phyloP scores from a whole-genome alignment of 2,113 vertebrate species.

The Gavia stellata region DNA sequence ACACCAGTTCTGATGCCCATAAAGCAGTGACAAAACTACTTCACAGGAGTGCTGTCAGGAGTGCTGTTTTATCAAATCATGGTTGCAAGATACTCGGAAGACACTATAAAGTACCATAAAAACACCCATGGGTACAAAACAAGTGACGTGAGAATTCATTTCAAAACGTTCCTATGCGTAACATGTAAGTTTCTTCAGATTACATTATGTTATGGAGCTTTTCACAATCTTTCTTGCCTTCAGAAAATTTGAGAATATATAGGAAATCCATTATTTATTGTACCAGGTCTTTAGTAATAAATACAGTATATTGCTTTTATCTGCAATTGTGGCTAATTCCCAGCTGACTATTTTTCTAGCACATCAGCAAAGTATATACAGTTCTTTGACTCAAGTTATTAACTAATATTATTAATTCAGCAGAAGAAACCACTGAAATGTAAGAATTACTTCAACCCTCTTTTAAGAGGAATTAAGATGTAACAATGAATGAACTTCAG shows the following conservation, averaged over 20 bases:
- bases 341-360: background rate
- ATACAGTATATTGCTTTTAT: constrained; percentile 8
- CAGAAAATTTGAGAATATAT: background rate
- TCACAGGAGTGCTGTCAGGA: background rate
- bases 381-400: background rate
- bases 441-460: background rate
- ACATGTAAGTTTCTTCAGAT: background rate
- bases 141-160: constrained; percentile 3
- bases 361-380: background rate
- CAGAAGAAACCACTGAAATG: background rate
- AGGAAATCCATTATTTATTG: background rate
- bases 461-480: background rate
- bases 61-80: background rate
- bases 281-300: constrained; percentile 3
- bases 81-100: background rate
- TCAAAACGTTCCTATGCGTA: background rate
- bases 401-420: constrained; percentile 3
- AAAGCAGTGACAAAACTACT: background rate
- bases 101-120: background rate
- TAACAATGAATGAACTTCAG: background rate
- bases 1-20: background rate
- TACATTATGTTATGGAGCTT: background rate
- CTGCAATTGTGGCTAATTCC: background rate
- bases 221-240: background rate
- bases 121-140: background rate